phyloP scores from a whole-genome alignment of 2,797 vertebrate genomes.

The Anableps anableps region DNA sequence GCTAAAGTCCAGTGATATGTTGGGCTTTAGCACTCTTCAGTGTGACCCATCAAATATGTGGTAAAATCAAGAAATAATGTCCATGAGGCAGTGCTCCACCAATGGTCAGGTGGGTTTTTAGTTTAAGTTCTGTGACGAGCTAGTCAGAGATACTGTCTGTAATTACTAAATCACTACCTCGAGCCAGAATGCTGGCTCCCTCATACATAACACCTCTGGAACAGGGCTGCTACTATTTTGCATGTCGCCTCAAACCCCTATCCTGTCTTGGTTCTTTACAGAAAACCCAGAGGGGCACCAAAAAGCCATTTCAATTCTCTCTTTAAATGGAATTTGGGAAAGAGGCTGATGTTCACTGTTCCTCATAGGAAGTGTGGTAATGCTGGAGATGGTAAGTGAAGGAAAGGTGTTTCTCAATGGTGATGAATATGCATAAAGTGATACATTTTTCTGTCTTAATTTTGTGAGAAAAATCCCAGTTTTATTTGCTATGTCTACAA shows the following conservation, averaged over 20 bases:
- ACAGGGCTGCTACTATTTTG: background rate
- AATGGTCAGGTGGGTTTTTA: background rate
- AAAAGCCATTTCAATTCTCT: background rate
- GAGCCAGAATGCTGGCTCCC: background rate
- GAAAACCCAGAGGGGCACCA: background rate
- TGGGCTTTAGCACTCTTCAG: no score
- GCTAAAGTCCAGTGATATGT: no score
- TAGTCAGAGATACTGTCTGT: background rate
- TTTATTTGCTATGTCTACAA: slow-evolving; percentile 47
- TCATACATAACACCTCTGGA: background rate
- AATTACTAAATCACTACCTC: background rate
- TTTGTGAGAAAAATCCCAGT: slow-evolving; percentile 36
- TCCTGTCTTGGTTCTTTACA: background rate
- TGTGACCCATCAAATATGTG: no score
- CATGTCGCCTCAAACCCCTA: background rate
- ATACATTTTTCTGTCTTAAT: slow-evolving; percentile 30
- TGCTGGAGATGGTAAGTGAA: slow-evolving; percentile 2
- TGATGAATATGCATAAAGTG: slow-evolving; percentile 22
- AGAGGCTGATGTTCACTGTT: background rate
- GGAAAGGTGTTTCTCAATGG: slow-evolving; percentile 1
- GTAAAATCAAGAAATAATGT: no score
- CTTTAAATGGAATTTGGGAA: background rate
- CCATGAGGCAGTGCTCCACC: no score
- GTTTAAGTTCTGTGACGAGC: background rate
- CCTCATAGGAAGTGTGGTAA: background rate